Evolutionary conservation across 2,888 invertebrate genomes (phyloP).

Genomic region (Spicauda simplicius): DNA sequence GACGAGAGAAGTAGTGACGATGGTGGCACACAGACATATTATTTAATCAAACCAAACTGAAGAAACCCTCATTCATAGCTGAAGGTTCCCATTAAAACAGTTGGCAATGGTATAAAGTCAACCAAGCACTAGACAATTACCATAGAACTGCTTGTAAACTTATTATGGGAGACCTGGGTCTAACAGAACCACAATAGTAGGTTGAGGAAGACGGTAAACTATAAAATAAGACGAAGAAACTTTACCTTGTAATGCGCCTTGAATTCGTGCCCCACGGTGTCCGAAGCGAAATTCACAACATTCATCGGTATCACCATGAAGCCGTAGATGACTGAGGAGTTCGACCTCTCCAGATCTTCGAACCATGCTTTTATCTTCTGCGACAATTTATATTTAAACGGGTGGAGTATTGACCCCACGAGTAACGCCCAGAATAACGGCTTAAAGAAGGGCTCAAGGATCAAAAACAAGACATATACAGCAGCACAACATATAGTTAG

Average conservation of each 20-base stretch:
- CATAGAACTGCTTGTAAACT: too few species aligned
- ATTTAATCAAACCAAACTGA: too few species aligned
- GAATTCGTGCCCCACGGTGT: conserved; percentile 89
- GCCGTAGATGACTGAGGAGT: conserved; percentile 86
- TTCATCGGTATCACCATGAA: conserved; percentile 89
- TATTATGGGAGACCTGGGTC: too few species aligned
- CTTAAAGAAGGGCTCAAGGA: conserved; percentile 95
- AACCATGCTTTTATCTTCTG: conserved; percentile 92
- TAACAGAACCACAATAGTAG: too few species aligned
- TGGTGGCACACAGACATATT: too few species aligned
- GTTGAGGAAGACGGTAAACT: too few species aligned
- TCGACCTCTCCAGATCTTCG: conserved; percentile 86
- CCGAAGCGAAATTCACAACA: conserved; percentile 90
- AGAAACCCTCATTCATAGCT: too few species aligned
- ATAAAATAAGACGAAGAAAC: not conserved
- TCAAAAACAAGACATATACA: conserved; percentile 91
- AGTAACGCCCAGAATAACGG: conserved; percentile 98
- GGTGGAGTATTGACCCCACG: conserved; percentile 98
- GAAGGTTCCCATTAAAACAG: too few species aligned
- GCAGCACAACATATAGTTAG: conserved; percentile 88
- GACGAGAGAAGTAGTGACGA: too few species aligned
- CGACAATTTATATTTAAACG: conserved; percentile 94
- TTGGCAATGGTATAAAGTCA: too few species aligned
- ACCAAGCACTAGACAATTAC: too few species aligned
- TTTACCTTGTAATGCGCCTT: conserved; percentile 85